A percentile compares a stretch with the other conserved stretches of the same genome.
Evolutionary conservation across 2,888 invertebrate species (phyloP).

Genomic region (Drosophila ezoana): DNA sequence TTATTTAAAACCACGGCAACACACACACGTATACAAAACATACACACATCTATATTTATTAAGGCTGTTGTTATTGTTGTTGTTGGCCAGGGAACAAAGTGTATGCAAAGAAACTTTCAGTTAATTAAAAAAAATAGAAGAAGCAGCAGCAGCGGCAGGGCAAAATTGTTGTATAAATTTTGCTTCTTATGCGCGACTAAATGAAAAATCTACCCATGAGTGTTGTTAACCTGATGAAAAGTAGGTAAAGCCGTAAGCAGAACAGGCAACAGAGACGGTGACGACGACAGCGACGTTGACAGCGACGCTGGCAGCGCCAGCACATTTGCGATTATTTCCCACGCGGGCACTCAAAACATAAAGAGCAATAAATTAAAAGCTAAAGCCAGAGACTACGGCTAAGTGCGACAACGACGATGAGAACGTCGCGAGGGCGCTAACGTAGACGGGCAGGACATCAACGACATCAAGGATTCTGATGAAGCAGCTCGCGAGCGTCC

Average conservation of each 20-base stretch:
- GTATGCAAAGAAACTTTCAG: conserved; percentile 59
- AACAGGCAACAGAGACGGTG: conserved; percentile 9
- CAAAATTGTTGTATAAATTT: conserved; percentile 71
- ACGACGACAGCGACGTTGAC: conserved; percentile 13
- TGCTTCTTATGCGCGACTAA: conserved; percentile 64
- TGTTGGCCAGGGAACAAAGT: conserved; percentile 33
- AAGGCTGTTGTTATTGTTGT: conserved; percentile 34
- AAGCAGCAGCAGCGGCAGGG: conserved; percentile 12
- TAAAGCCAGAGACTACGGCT: conserved; percentile 60
- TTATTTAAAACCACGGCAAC: conserved; percentile 32
- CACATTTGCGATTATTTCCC: conserved; percentile 81
- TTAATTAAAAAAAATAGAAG: conserved; percentile 59
- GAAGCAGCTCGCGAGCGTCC: conserved; percentile 40
- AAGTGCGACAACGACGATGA: conserved; percentile 40
- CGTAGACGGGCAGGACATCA: conserved; percentile 24
- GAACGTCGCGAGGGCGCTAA: background rate
- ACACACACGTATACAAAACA: conserved; percentile 10
- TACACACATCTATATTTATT: conserved; percentile 39
- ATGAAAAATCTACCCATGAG: conserved; percentile 80
- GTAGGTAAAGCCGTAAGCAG: conserved; percentile 66
- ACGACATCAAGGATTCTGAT: conserved; percentile 41
- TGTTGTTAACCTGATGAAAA: conserved; percentile 81
- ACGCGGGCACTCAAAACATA: conserved; percentile 81
- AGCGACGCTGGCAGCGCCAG: conserved; percentile 26
- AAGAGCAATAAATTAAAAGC: conserved; percentile 81